Percentiles rank a stretch among this genome's conserved stretches.
Conservation (phyloP, 2,797 vertebrate genomes). For the Orientallactaga sibirica region DNA sequence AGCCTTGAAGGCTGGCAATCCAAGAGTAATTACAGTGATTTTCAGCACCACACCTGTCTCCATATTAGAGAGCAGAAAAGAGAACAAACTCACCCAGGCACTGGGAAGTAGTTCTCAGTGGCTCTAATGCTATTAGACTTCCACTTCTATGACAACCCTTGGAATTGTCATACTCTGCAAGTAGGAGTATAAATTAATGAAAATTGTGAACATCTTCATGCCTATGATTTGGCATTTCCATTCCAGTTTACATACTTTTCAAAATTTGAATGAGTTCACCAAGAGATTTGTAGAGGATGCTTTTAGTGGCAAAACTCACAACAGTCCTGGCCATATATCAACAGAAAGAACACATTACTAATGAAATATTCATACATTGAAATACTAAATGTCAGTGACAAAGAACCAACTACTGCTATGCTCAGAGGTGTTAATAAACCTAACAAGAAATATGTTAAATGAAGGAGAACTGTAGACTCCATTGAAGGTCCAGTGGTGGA, state of each 20-base stretch:
- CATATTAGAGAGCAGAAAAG: constrained; percentile 11
- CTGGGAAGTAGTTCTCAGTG: not conserved
- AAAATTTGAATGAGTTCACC: not conserved
- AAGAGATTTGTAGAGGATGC: constrained; percentile 17
- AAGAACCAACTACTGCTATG: not conserved
- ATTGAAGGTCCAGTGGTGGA: not conserved
- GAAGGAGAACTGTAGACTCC: not conserved
- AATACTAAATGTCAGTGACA: not conserved
- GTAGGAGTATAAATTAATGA: not conserved
- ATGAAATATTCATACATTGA: not conserved
- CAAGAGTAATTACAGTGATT: too few relatives aligned
- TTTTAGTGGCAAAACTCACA: not conserved
- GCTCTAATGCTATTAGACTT: not conserved
- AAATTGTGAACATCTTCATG: constrained; percentile 21
- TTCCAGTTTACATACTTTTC: not conserved
- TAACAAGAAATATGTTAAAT: not conserved
- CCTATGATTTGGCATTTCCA: not conserved
- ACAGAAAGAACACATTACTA: not conserved
- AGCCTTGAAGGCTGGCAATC: too few relatives aligned
- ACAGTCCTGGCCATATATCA: not conserved
- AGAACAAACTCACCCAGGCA: not conserved
- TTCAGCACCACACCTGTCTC: too few relatives aligned
- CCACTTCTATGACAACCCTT: not conserved
- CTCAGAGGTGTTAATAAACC: not conserved
- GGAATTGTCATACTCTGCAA: not conserved